Conservation (phyloP, 2,113 vertebrate genomes). For the Amblyornis subalaris region DNA sequence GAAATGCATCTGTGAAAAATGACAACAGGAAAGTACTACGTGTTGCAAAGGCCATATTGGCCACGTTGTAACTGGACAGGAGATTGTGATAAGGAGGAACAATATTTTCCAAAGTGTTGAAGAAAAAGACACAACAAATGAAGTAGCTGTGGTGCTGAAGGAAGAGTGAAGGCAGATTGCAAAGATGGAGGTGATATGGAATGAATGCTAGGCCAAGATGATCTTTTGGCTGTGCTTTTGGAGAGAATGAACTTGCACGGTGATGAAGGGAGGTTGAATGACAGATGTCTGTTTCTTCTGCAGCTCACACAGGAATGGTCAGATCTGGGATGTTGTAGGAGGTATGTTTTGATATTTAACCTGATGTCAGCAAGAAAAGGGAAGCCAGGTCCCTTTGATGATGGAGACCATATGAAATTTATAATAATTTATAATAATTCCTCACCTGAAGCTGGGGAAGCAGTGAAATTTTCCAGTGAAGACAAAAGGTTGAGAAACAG, state of each 20-base stretch:
- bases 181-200: not conserved
- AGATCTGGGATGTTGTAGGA: not conserved
- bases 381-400: not conserved
- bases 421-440: not conserved
- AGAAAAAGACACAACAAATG: not conserved
- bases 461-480: not conserved
- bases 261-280: not conserved
- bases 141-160: not conserved
- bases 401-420: not conserved
- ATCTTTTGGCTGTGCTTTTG: not conserved
- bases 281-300: not conserved
- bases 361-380: not conserved
- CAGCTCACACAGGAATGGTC: not conserved
- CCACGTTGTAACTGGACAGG: not conserved
- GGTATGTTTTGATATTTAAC: not conserved
- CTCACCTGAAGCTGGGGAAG: not conserved
- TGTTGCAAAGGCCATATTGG: not conserved
- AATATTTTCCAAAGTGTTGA: not conserved
- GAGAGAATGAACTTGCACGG: not conserved
- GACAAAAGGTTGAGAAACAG: not conserved
- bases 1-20: not conserved
- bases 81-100: not conserved
- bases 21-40: not conserved
- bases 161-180: not conserved
- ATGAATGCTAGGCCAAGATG: not conserved